Evolutionary conservation across 2,888 invertebrate genomes (phyloP).

Genomic region (Nesidiocoris tenuis): DNA sequence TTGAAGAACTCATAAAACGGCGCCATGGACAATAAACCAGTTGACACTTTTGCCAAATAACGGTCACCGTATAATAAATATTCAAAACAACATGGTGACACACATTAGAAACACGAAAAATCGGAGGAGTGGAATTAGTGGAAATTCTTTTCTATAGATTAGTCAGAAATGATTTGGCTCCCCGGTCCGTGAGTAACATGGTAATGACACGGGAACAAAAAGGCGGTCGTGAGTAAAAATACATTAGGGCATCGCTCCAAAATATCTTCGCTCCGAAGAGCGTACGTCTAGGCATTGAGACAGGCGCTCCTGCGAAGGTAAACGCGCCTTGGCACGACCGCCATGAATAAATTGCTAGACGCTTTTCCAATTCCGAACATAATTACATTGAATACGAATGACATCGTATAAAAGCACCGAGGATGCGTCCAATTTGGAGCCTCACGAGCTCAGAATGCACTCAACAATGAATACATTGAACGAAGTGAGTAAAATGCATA

Average conservation of each 20-base stretch:
- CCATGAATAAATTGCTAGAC: background rate
- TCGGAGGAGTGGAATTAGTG: background rate
- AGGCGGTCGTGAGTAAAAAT: constrained; percentile 31
- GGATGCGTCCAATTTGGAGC: no score
- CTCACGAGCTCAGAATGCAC: no score
- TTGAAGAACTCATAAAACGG: no score
- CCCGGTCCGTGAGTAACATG: background rate
- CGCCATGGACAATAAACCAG: no score
- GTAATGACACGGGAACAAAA: constrained; percentile 36
- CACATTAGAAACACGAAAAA: background rate
- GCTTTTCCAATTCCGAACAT: background rate
- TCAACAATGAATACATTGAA: no score
- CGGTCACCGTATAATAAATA: no score
- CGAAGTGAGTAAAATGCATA: no score
- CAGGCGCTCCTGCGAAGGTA: background rate
- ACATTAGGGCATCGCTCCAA: constrained; percentile 30
- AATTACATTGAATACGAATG: no score
- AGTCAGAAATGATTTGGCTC: constrained; percentile 1
- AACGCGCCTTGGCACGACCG: background rate
- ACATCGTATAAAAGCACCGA: no score
- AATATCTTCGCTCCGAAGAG: background rate
- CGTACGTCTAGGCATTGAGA: background rate
- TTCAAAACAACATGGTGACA: background rate
- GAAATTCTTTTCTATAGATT: background rate
- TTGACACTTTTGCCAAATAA: no score